A percentile compares a stretch with the other conserved stretches of the same genome.
Evolutionary conservation across 2,797 vertebrate species (phyloP).

Genomic region (Brachyalestes nurse): DNA sequence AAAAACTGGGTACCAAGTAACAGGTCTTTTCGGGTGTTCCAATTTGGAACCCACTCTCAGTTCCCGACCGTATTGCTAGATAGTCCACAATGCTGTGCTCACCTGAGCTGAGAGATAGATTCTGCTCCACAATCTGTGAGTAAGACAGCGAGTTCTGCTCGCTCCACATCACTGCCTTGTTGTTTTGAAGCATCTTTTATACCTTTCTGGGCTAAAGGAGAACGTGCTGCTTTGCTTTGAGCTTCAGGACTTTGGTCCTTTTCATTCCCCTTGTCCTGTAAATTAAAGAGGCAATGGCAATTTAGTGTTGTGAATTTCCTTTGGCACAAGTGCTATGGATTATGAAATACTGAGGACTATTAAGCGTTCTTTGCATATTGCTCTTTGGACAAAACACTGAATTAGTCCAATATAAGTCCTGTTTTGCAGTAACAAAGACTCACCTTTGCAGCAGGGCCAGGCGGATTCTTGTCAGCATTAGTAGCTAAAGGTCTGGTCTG

Average conservation of each 20-base stretch:
- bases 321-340: too few relatives aligned
- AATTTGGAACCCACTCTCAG: too few relatives aligned
- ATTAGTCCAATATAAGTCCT: too few relatives aligned
- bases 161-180: conserved; percentile 56
- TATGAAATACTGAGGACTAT: too few relatives aligned
- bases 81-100: neutral
- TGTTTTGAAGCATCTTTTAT: neutral
- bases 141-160: conserved; percentile 69
- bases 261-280: conserved; percentile 33
- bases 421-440: neutral
- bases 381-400: too few relatives aligned
- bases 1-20: too few relatives aligned
- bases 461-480: conserved; percentile 9
- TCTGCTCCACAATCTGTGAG: conserved; percentile 74
- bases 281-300: neutral
- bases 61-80: too few relatives aligned
- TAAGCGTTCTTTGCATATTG: too few relatives aligned
- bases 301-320: too few relatives aligned
- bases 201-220: conserved; percentile 12
- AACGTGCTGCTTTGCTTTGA: conserved; percentile 13
- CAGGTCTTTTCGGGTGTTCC: too few relatives aligned
- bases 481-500: conserved; percentile 45
- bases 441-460: conserved; percentile 62
- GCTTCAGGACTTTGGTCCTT: neutral
- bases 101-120: conserved; percentile 81